phyloP scores from a whole-genome alignment of 2,113 vertebrate genomes.

The Clarias gariepinus region DNA sequence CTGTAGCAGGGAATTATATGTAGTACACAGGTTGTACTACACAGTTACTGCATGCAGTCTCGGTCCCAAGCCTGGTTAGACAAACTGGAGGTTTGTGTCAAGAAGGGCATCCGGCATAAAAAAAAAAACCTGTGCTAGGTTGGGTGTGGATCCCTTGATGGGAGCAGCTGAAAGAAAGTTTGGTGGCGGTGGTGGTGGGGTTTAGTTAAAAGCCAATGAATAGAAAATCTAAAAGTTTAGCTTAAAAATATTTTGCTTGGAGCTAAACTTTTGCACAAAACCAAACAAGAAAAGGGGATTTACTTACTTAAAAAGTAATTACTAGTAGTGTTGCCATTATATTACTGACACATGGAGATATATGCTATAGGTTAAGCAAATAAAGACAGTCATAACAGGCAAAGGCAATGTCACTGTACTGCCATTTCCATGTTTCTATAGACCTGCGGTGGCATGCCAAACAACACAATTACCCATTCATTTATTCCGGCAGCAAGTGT shows the following conservation, averaged over 20 bases:
- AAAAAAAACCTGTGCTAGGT: too few species aligned
- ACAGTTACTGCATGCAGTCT: too few species aligned
- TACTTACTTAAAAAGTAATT: constrained; percentile 49
- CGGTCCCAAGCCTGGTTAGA: too few species aligned
- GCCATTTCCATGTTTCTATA: constrained; percentile 34
- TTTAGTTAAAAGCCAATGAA: neutral
- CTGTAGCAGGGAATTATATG: too few species aligned
- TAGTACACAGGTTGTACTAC: too few species aligned
- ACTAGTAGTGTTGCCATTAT: constrained; percentile 32
- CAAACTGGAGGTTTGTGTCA: too few species aligned
- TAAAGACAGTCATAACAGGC: constrained; percentile 33
- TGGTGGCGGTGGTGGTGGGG: neutral
- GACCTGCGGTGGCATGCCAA: constrained; percentile 29
- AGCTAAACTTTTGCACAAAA: constrained; percentile 27
- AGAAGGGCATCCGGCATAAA: too few species aligned
- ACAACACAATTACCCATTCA: constrained; percentile 66
- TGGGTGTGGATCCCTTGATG: too few species aligned
- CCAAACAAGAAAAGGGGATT: constrained; percentile 25
- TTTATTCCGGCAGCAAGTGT: constrained; percentile 79
- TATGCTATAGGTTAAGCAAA: constrained; percentile 37
- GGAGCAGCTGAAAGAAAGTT: too few species aligned
- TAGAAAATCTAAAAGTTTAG: neutral
- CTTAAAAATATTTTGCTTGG: neutral
- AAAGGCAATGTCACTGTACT: constrained; percentile 68
- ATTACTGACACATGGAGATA: constrained; percentile 29